Base-by-base conservation (phyloP, 2,797 vertebrate genomes). In the Anniella stebbinsi region DNA sequence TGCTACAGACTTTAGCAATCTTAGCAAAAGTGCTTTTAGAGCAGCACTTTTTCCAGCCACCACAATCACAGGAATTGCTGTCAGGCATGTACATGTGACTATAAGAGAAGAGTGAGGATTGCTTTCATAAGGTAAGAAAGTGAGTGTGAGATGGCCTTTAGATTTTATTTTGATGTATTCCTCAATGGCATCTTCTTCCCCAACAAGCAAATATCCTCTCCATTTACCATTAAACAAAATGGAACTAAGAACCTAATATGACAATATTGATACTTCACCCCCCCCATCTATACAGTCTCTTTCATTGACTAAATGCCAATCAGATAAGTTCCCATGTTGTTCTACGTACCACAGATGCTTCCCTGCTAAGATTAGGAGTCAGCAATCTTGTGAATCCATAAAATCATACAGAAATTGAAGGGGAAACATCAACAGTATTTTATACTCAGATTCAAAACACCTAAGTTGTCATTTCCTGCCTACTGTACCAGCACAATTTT, bases 191-290 rank as follows among this genome's bases (percentile, higher is more conserved):
- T 28, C 28, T 60, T 41, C 30, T 80, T 41, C 73, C 33, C 21
- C 48, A 80, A 80, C 33, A 5, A 23, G 70, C 12, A 84, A 80
- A 69, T 28, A 54, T 54, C 33, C 63, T 36, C 63, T 28, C 33
- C 63, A 80, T 69, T 80, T 80, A 2, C 23, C 76, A 38, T 80
- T 80, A 86, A 84, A 54, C 81, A 84, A 89, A 80, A 69, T 21
- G 80, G 21, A 78, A 89, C 73, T 84, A 87, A 51, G 86, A 67
- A 87, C 23, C 23, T 69, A 88, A 80, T 57, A 54, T 36, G 21
- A 80, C 36, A 60, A 86, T 80, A 72, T 18, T 78, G 41, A 86
- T 80, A 33, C 30, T 85, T 80, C 66, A 51, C 21, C n/a, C n/a
- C n/a, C 83, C 76, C 5, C 41, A 85, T 17, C 48, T 70, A 51